phyloP scores from a whole-genome alignment of 2,113 vertebrate species.

The Mastomys coucha region DNA sequence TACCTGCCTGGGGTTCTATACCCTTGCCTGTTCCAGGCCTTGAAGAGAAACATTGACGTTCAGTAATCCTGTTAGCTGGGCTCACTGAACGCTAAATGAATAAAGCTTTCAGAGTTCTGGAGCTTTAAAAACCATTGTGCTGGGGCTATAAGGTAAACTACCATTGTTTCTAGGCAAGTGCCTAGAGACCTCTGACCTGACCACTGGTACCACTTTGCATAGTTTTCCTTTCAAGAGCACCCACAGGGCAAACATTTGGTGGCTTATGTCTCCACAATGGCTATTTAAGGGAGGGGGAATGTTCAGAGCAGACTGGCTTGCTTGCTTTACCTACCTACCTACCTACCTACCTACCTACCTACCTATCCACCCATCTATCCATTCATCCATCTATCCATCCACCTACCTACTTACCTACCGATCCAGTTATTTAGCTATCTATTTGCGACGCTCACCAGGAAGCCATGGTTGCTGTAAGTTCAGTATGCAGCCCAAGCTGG shows the following conservation, averaged over 20 bases:
- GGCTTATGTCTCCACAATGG: too few species aligned
- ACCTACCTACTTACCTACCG: neutral
- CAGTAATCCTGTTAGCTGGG: slow-evolving; percentile 44
- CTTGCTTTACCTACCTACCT: neutral
- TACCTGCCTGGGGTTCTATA: neutral
- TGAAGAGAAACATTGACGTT: slow-evolving; percentile 42
- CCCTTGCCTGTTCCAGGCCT: neutral
- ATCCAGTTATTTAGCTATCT: neutral
- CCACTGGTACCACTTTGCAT: neutral
- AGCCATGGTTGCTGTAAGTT: neutral
- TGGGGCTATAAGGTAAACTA: neutral
- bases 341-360: neutral
- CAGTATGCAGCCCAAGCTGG: neutral
- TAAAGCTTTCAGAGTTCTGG: slow-evolving; percentile 8
- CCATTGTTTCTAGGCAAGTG: neutral
- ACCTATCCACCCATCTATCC: too few species aligned
- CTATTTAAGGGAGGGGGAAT: neutral
- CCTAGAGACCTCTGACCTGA: neutral
- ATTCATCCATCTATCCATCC: neutral
- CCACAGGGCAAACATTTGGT: neutral
- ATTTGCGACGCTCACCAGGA: neutral
- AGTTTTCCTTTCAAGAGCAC: neutral
- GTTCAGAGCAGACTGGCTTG: neutral
- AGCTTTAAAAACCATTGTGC: slow-evolving; percentile 27
- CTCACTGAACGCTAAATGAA: slow-evolving; percentile 15